A percentile compares a stretch with the other conserved stretches of the same genome.
These are phyloP conservation scores for Eupristina koningsbergeri DNA, from an alignment of 1,140 invertebrate species.

Conservation along the genomic window DNA sequence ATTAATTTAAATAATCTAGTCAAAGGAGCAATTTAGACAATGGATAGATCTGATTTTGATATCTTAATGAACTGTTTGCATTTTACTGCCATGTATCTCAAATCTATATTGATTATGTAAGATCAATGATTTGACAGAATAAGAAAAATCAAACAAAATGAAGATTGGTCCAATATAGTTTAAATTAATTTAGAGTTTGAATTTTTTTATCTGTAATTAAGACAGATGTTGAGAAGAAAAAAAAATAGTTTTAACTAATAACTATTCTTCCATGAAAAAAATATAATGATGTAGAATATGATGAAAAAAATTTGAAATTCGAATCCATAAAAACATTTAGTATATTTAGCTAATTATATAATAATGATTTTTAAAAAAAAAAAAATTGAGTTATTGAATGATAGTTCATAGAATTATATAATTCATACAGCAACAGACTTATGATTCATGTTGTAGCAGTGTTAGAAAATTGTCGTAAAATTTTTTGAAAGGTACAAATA, in stretches of 20 bases:
- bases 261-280: slow-evolving; percentile 36
- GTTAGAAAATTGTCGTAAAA: slow-evolving; percentile 53
- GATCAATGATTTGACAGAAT: slow-evolving; percentile 1
- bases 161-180: slow-evolving; percentile 46
- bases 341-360: slow-evolving; percentile 19
- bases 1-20: slow-evolving; percentile 60
- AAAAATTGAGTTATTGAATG: slow-evolving; percentile 13
- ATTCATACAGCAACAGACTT: slow-evolving; percentile 34
- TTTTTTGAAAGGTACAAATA: slow-evolving; percentile 73
- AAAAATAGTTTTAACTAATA: slow-evolving; percentile 36
- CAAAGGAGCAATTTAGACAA: slow-evolving; percentile 56
- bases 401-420: slow-evolving; percentile 39
- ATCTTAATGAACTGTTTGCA: slow-evolving; percentile 59
- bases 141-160: slow-evolving; percentile 36
- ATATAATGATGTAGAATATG: slow-evolving; percentile 39
- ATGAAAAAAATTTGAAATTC: slow-evolving; percentile 56
- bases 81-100: slow-evolving; percentile 5
- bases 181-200: slow-evolving; percentile 31
- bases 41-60: slow-evolving; percentile 60
- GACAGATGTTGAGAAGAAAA: slow-evolving; percentile 21
- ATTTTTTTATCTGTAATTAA: slow-evolving; percentile 46
- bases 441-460: slow-evolving; percentile 43
- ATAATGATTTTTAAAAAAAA: slow-evolving; percentile 32
- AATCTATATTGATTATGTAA: slow-evolving; percentile 29
- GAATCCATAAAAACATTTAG: slow-evolving; percentile 54